Evolutionary conservation across 2,113 vertebrate species (phyloP), one percentile per base, ranked within the genome.

Genomic region (Oncorhynchus mykiss): DNA sequence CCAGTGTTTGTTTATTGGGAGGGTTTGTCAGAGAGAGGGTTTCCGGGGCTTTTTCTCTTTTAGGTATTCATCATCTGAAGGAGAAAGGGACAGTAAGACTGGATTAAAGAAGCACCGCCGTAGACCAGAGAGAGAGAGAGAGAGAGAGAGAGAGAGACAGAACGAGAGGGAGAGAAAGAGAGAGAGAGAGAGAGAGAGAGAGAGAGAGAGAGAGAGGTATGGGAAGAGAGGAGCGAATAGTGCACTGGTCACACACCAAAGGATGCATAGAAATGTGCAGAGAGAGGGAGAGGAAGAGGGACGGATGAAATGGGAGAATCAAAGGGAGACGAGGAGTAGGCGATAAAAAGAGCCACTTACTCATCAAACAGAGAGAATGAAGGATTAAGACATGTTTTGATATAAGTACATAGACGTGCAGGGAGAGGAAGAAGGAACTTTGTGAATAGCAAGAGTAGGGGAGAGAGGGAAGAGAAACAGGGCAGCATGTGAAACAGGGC

Each of bases 11-110:
- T 81, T 78, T 64, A 80, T 76, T 24, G 2, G n/a, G n/a, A 22
- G 66, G 14, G 2, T 48, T 13, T 24, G 20, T 11, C 20, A 64
- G 7, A 34, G 34, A 16, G 16, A 72, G 49, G 24, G 11, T 57
- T 72, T 59, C 27, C 27, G 16, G 16, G n/a, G 20, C 48, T 13
- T n/a, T 48, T 70, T 70, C 31, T 80, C 67, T 49, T 76, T 72
- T 74, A 48, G 27, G 67, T 71, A 68, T 77, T 31, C 34, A 18
- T 65, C 60, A 24, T 48, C 71, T 45, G 57, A 71, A 78, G n/a
- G 68, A 79, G 72, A 76, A 77, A 81, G 70, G 77, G 74, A 70
- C 73, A 60, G 73, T 68, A 66, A 77, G 82, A 74, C 70, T 29
- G 70, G 79, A 85, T 83, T 77, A 79, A 78, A 78, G 69, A 77